A percentile compares a stretch with the other conserved stretches of the same genome.
Evolutionary conservation across 2,888 invertebrate species (phyloP).

Genomic region (Euplagia quadripunctaria): DNA sequence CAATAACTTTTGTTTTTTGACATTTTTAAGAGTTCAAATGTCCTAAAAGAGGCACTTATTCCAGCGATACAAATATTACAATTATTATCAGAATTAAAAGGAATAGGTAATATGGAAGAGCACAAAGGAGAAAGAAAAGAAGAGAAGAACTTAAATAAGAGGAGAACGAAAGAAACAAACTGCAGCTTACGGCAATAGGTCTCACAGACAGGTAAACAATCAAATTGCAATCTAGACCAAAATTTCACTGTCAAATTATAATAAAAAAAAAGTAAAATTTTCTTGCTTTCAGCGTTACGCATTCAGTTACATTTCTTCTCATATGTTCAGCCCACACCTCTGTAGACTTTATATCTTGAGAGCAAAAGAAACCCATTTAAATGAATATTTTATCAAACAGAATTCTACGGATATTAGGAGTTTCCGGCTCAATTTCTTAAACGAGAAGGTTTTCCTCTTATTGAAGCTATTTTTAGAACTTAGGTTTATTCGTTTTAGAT

Average conservation of each 20-base stretch:
- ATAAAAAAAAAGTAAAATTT: constrained; percentile 2
- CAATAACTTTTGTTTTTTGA: no score
- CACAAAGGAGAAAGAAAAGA: no score
- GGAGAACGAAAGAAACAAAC: no score
- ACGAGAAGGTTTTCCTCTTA: constrained; percentile 1
- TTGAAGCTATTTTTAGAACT: constrained; percentile 22
- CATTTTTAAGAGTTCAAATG: no score
- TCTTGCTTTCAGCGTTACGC: constrained; percentile 17
- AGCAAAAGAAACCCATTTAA: constrained; percentile 35
- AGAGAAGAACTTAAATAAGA: no score
- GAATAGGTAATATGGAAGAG: no score
- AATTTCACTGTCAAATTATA: background rate
- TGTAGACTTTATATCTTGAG: constrained; percentile 21
- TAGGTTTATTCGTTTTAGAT: constrained; percentile 6
- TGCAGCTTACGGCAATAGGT: no score
- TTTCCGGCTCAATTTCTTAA: constrained; percentile 19
- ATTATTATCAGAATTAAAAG: no score
- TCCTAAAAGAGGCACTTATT: no score
- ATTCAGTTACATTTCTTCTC: constrained; percentile 18
- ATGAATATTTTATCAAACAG: constrained; percentile 43
- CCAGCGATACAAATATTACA: no score
- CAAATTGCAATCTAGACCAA: background rate
- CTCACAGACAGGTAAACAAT: background rate
- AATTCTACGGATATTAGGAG: constrained; percentile 28
- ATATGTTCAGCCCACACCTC: constrained; percentile 18